These are phyloP conservation scores for Lithophane semibrunnea DNA, from an alignment of 2,888 invertebrate genomes.

Conservation along the genomic window DNA sequence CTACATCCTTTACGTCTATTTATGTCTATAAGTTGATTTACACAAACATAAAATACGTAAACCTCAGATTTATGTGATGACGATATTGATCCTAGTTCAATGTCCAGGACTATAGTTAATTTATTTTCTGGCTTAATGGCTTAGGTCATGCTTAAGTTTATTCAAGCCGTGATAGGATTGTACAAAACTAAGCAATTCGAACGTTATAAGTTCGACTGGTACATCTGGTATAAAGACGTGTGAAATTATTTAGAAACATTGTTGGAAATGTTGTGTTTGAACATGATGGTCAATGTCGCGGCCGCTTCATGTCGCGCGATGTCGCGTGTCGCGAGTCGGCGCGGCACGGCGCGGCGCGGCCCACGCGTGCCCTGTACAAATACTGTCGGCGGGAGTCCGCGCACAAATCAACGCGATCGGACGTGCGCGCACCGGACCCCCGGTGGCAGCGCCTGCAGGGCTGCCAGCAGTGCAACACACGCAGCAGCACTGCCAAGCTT, in stretches of 20 bases:
- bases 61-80: conserved; percentile 23
- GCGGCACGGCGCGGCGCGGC: conserved; percentile 64
- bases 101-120: neutral
- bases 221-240: conserved; percentile 13
- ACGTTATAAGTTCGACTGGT: neutral
- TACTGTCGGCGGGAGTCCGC: conserved; percentile 87
- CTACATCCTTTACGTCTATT: conserved; percentile 10
- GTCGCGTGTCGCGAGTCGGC: conserved; percentile 59
- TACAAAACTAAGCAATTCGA: neutral
- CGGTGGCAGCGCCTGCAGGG: conserved; percentile 78
- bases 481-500: neutral
- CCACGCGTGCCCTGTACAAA: conserved; percentile 85
- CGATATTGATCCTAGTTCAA: conserved; percentile 26
- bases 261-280: conserved; percentile 26
- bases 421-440: conserved; percentile 81
- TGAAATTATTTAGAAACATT: conserved; percentile 17
- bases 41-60: conserved; percentile 25
- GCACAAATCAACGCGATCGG: conserved; percentile 88
- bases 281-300: conserved; percentile 30
- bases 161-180: neutral
- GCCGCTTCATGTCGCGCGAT: conserved; percentile 44
- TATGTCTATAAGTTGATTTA: conserved; percentile 24
- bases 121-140: neutral
- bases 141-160: neutral
- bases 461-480: conserved; percentile 57